Percentiles rank a stretch among this genome's conserved stretches.
These are phyloP conservation scores for Drosophila athabasca DNA, from an alignment of 1,140 invertebrate genomes.

Conservation along the genomic window DNA sequence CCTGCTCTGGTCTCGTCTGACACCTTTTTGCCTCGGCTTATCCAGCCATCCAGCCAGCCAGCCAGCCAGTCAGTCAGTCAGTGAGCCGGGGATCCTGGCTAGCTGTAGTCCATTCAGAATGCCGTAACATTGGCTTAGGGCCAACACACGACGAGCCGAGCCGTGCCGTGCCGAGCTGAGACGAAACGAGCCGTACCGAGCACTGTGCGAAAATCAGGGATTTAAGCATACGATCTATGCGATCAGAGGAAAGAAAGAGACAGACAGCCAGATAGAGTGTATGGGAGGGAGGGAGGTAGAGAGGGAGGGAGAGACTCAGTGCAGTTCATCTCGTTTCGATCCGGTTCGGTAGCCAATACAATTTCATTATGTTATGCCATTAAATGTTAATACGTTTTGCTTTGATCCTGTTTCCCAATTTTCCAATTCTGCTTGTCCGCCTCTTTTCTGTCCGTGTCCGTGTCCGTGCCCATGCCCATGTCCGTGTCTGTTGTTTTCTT, in stretches of 20 bases:
- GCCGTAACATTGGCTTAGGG: slow-evolving; percentile 82
- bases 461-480: too few relatives aligned
- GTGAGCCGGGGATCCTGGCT: slow-evolving; percentile 14
- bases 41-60: slow-evolving; percentile 31
- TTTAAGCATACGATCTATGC: slow-evolving; percentile 42
- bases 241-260: background rate
- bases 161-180: too few relatives aligned
- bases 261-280: too few relatives aligned
- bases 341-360: slow-evolving; percentile 55
- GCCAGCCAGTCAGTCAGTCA: slow-evolving; percentile 13
- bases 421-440: background rate
- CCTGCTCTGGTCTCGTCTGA: slow-evolving; percentile 20
- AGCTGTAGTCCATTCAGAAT: slow-evolving; percentile 53
- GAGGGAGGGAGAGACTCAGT: background rate
- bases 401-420: slow-evolving; percentile 7
- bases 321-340: slow-evolving; percentile 27
- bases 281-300: too few relatives aligned
- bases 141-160: slow-evolving; percentile 10
- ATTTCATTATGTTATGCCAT: slow-evolving; percentile 80
- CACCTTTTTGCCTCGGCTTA: slow-evolving; percentile 69
- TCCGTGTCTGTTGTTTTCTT: slow-evolving; percentile 7
- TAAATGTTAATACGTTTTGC: slow-evolving; percentile 65
- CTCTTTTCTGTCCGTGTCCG: too few relatives aligned
- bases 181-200: background rate
- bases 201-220: slow-evolving; percentile 70